Evolutionary conservation across 2,797 vertebrate species (phyloP).

Genomic region (Sebastes kiyomatsui): DNA sequence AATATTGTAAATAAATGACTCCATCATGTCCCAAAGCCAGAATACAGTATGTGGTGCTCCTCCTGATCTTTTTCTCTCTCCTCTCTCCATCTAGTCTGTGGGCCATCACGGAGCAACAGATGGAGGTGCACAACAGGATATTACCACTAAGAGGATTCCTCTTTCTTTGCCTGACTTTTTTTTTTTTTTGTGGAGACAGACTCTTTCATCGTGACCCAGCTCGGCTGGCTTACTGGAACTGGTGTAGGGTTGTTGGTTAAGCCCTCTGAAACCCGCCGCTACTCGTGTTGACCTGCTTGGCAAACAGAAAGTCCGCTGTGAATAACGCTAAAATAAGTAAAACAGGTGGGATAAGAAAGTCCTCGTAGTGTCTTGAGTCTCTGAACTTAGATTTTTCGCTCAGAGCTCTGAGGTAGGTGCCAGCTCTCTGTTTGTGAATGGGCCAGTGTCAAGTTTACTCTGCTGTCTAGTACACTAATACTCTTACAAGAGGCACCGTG

Average conservation of each 20-base stretch:
- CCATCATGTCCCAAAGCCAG: not conserved
- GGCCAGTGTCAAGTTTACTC: conserved; percentile 28
- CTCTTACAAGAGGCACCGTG: not conserved
- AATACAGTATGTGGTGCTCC: not conserved
- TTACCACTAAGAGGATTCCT: conserved; percentile 79
- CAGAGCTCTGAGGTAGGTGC: conserved; percentile 22
- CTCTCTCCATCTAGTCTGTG: conserved; percentile 38
- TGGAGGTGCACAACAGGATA: conserved; percentile 76
- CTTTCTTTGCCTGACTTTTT: conserved; percentile 60
- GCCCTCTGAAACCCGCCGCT: conserved; percentile 54
- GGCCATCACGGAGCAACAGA: conserved; percentile 69
- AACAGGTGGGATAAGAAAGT: conserved; percentile 63
- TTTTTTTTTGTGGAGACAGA: conserved; percentile 10
- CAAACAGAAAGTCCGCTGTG: conserved; percentile 35
- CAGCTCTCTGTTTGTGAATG: conserved; percentile 35
- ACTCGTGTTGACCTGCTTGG: conserved; percentile 57
- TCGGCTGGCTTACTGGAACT: conserved; percentile 57
- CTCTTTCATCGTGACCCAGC: conserved; percentile 74
- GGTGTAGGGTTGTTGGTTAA: conserved; percentile 57
- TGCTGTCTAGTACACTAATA: conserved; percentile 8
- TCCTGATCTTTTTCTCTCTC: conserved; percentile 32
- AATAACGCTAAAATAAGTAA: conserved; percentile 46
- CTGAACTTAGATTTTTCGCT: conserved; percentile 46
- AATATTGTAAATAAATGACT: conserved; percentile 1
- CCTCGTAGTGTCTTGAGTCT: conserved; percentile 3